phyloP scores from a whole-genome alignment of 1,140 invertebrate genomes.

The Drosophila subobscura region DNA sequence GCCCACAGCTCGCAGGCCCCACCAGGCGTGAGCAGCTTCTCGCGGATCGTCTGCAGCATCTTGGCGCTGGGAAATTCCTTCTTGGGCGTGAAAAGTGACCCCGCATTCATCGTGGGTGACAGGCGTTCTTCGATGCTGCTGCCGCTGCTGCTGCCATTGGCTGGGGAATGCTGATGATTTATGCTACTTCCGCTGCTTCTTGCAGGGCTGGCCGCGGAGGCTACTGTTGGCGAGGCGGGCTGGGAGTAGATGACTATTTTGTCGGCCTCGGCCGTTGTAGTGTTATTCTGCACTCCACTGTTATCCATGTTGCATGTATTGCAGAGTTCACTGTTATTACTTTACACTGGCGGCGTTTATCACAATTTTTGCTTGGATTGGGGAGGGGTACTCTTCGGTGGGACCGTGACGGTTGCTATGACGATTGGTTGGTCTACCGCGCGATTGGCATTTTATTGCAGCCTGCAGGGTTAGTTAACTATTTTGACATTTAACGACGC shows the following conservation, averaged over 20 bases:
- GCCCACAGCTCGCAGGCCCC: constrained; percentile 61
- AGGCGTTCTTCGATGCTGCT: constrained; percentile 16
- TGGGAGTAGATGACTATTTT: constrained; percentile 67
- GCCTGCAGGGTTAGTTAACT: constrained; percentile 49
- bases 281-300: constrained; percentile 52
- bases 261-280: constrained; percentile 25
- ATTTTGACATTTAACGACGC: constrained; percentile 57
- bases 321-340: constrained; percentile 21
- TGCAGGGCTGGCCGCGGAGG: constrained; percentile 24
- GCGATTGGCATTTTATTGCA: constrained; percentile 63
- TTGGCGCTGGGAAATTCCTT: constrained; percentile 64
- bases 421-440: constrained; percentile 55
- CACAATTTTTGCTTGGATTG: constrained; percentile 51
- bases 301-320: constrained; percentile 67
- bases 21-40: constrained; percentile 69
- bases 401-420: constrained; percentile 25
- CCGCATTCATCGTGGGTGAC: constrained; percentile 22
- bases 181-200: constrained; percentile 19
- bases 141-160: constrained; percentile 16
- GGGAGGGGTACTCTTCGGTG: neutral
- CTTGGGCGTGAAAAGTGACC: constrained; percentile 64
- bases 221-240: constrained; percentile 29
- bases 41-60: constrained; percentile 66
- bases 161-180: constrained; percentile 6
- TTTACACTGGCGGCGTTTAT: constrained; percentile 37